A percentile compares a stretch with the other conserved stretches of the same genome.
phyloP scores from a whole-genome alignment of 2,888 invertebrate species.

The Sarcophaga carnaria region DNA sequence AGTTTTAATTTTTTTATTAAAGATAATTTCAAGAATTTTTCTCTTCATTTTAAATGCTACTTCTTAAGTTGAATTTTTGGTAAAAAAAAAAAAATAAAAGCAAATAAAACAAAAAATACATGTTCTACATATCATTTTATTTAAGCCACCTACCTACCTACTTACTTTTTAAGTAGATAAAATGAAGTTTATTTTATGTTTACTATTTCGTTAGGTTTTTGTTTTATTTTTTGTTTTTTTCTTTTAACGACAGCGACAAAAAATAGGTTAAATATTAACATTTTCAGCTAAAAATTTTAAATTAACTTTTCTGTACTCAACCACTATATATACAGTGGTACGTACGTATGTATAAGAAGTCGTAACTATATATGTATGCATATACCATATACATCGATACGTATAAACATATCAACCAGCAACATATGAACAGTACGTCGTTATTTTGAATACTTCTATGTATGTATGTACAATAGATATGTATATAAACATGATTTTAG shows the following conservation, averaged over 20 bases:
- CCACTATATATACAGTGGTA: not conserved
- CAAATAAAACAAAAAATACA: not conserved
- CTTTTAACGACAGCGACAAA: not conserved
- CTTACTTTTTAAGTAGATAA: constrained; percentile 49
- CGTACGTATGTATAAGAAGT: not conserved
- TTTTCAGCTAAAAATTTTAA: constrained; percentile 37
- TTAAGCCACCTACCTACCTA: constrained; percentile 64
- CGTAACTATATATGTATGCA: too few species aligned
- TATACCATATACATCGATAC: not conserved
- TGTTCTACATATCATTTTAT: constrained; percentile 15
- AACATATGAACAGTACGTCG: not conserved
- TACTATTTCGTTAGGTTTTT: constrained; percentile 8
- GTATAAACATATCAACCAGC: not conserved
- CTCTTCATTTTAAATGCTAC: constrained; percentile 45
- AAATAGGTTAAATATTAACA: constrained; percentile 66
- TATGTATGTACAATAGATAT: not conserved
- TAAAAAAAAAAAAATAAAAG: constrained; percentile 14
- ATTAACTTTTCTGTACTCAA: not conserved
- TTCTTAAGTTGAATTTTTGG: constrained; percentile 30
- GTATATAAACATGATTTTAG: not conserved
- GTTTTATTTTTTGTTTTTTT: not conserved
- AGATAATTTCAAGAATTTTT: constrained; percentile 29
- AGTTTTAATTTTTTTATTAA: constrained; percentile 19
- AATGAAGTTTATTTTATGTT: constrained; percentile 64
- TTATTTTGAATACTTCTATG: not conserved